Evolutionary conservation across 2,797 vertebrate species (phyloP).

Genomic region (Pempheris klunzingeri): DNA sequence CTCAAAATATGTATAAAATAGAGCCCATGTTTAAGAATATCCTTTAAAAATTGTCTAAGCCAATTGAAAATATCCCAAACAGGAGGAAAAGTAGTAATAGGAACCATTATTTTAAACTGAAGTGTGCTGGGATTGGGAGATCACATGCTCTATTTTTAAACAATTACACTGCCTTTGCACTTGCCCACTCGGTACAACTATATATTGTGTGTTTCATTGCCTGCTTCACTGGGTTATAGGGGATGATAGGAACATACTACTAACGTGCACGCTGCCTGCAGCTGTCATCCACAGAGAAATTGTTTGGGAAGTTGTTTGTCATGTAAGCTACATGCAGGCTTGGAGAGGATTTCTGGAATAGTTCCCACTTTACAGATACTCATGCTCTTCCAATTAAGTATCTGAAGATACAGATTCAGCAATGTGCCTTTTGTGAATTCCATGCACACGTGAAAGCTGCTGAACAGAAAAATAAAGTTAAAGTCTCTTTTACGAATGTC

Average conservation of each 20-base stretch:
- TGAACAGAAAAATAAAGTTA: background rate
- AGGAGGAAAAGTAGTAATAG: background rate
- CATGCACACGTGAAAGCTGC: background rate
- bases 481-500: conserved; percentile 1
- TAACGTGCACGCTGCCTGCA: background rate
- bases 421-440: background rate
- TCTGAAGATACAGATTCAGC: background rate
- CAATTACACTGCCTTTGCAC: background rate
- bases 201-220: background rate
- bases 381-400: background rate
- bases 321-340: background rate
- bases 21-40: too few relatives aligned
- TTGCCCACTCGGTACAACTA: background rate
- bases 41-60: conserved; percentile 12
- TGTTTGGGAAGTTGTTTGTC: conserved; percentile 2
- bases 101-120: background rate
- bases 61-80: conserved; percentile 14
- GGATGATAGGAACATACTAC: conserved; percentile 1
- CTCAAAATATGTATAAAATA: too few relatives aligned
- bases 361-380: background rate
- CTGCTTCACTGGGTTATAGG: background rate
- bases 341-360: background rate
- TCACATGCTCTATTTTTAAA: too few relatives aligned
- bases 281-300: background rate
- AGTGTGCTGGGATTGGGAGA: background rate